These are phyloP conservation scores for Dolomedes plantarius DNA, from an alignment of 2,888 invertebrate genomes.

Conservation along the genomic window DNA sequence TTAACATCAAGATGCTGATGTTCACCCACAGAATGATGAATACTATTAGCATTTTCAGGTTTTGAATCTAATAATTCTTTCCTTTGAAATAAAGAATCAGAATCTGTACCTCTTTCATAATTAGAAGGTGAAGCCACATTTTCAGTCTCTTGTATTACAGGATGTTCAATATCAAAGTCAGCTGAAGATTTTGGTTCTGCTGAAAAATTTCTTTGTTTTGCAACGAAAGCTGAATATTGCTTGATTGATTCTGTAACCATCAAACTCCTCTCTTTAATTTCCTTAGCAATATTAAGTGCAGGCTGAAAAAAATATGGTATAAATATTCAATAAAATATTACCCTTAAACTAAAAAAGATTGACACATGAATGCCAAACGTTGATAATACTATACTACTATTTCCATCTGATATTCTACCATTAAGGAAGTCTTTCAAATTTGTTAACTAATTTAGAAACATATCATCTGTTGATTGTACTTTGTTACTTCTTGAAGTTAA, in stretches of 20 bases:
- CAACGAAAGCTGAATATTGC: slow-evolving; percentile 49
- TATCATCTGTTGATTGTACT: no score
- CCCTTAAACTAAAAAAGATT: no score
- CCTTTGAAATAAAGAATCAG: background rate
- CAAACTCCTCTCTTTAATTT: slow-evolving; percentile 49
- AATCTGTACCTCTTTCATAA: background rate
- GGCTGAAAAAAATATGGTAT: slow-evolving; percentile 27
- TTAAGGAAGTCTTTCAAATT: no score
- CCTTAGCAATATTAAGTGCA: slow-evolving; percentile 29
- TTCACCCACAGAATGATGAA: background rate
- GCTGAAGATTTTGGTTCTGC: background rate
- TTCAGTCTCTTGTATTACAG: slow-evolving; percentile 27
- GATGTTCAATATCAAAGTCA: slow-evolving; percentile 54
- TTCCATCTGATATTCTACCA: no score
- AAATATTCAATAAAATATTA: background rate
- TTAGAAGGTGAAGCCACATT: background rate
- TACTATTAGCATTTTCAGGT: background rate
- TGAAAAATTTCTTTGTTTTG: slow-evolving; percentile 22
- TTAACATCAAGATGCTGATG: no score
- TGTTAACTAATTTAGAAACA: no score
- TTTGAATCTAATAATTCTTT: background rate
- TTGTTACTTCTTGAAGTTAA: no score
- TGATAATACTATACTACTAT: no score
- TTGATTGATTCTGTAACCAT: slow-evolving; percentile 59
- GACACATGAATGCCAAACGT: no score